These are phyloP conservation scores for Ctenosaura bakeri DNA, from an alignment of 2,797 vertebrate genomes.

Conservation along the genomic window DNA sequence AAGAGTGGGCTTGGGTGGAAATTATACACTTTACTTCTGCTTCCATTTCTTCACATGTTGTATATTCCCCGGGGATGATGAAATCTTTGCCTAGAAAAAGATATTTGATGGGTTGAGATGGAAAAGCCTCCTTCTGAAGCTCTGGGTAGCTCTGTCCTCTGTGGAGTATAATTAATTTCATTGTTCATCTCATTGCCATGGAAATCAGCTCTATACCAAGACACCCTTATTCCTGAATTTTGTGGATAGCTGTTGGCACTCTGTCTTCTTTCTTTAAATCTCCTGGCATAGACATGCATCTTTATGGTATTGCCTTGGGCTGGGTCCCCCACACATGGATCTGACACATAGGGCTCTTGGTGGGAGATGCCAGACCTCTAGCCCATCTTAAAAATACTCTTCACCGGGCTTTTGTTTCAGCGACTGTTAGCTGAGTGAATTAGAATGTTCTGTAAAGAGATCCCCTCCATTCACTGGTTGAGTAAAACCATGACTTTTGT, in stretches of 20 bases:
- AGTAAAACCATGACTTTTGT: conserved; percentile 53
- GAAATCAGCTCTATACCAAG: neutral
- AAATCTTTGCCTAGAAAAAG: too few relatives aligned
- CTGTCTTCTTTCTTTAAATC: neutral
- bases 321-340: neutral
- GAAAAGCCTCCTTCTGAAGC: too few relatives aligned
- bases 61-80: too few relatives aligned
- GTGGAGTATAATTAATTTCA: neutral
- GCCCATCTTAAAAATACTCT: neutral
- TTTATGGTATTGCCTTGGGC: neutral
- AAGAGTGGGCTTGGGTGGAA: too few relatives aligned
- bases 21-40: too few relatives aligned
- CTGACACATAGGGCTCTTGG: neutral
- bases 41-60: too few relatives aligned
- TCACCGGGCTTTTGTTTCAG: neutral
- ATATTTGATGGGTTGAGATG: too few relatives aligned
- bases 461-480: conserved; percentile 5
- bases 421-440: neutral
- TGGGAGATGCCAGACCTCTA: neutral
- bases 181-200: neutral
- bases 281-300: neutral
- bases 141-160: neutral
- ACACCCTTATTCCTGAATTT: neutral
- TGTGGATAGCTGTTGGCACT: neutral
- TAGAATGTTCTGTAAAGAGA: neutral